Evolutionary conservation across 2,888 invertebrate genomes (phyloP), one percentile per base, ranked within the genome.

Genomic region (Cloeon dipterum): DNA sequence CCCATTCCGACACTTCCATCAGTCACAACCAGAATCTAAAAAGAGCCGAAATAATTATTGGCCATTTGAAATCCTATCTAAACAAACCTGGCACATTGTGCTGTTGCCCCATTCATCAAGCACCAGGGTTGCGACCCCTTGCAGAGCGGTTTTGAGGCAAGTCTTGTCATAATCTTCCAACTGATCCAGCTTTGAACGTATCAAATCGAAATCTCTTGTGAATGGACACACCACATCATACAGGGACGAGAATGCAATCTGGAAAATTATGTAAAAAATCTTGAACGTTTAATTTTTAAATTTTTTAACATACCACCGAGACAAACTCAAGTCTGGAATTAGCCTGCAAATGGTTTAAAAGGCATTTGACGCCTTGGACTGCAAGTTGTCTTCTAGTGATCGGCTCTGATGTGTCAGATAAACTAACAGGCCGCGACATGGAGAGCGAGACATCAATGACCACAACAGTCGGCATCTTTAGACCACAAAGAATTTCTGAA

Each of bases 91-190:
- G 46, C 82, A 78, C 7, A 78, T 73, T 35, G 78, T 81, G 44
- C 79, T 74, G 41, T 73, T 74, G 4, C 89, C 89, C 93, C 93
- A 94, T 53, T 88, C 85, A 37, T 74, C 73, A 23, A 79, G 63
- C 23, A 91, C 69, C 36, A 85, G 61, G 47, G 73, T 73, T 49
- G 74, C 78, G 2, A 83, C 73, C 16, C 79, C 82, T 47, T 72
- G 68, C 3, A 93, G 59, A 34, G 81, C 81, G 5, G 70, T 66
- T 50, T 82, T 76, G 40, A 89, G 66, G 49, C 77, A 78, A 0
- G 89, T 82, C 54, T 83, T 83, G 51, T 91, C 91, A 48, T 74
- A 76, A 47, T 82, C 77, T 42, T 85, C 82, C 5, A 88, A 59
- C 41, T 69, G 71, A 42, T 70, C 68, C 2, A 91, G 56, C 45